Base-by-base conservation (phyloP, 2,888 invertebrate species). In the Cheiracanthium punctorium region DNA sequence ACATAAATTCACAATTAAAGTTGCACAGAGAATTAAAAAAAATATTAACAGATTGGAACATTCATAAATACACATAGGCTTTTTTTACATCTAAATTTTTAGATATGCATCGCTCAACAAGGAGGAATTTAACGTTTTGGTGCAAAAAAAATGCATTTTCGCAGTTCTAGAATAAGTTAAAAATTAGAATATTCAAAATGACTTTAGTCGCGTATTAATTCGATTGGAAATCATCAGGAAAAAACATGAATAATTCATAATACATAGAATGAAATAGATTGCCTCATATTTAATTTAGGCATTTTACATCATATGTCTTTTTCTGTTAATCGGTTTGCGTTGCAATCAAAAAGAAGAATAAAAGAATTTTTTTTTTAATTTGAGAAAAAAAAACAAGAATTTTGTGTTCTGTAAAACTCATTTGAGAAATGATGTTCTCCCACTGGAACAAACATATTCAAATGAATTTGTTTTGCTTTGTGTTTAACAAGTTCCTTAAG, bases 241-340 rank as follows among this genome's bases (percentile, higher is more conserved):
- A 72, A 30, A 32, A 75, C 82, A 76, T 76, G 52, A 75, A 75
- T 82, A 75, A 76, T 82, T 82, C 75, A 82, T 41, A 69, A 30
- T 70, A 82, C 82, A 75, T 64, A 82, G 75, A 82, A 75, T 82
- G 70, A 70, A 76, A 82, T 76, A 76, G 75, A 82, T 75, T 82
- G 75, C 75, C 20, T 24, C 70, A 75, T 82, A 75, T 82, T 82
- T 75, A 74, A 58, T 82, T 82, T 82, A 70, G 75, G n/a, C 75
- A 75, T 82, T 76, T 32, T 70, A 82, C 43, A 69, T 76, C 64
- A 70, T 69, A 82, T 41, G 58, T 28, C 37, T 70, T 52, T 48
- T 67, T 28, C 37, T 76, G 75, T 32, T 76, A 82, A 82, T 82
- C 75, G 75, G 70, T 71, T 82, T 82, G 43, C 67, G 43, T 28